These are phyloP conservation scores for Heterodera carotae DNA, from an alignment of 1,140 invertebrate species.

Conservation along the genomic window DNA sequence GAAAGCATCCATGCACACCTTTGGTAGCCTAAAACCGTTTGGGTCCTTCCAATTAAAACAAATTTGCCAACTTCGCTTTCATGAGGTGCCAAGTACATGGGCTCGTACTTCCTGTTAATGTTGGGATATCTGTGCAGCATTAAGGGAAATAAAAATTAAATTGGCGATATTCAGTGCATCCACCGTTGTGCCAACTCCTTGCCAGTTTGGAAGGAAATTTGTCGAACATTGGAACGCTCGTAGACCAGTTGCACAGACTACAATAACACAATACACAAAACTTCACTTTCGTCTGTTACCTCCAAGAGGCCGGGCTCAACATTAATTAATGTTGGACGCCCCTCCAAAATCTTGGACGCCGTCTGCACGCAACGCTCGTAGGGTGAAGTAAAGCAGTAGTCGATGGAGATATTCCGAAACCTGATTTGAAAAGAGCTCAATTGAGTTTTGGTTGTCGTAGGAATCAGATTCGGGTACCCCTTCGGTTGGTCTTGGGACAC, in stretches of 20 bases:
- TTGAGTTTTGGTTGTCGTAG: neutral
- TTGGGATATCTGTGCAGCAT: neutral
- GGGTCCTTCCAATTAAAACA: neutral
- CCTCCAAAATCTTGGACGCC: constrained; percentile 19
- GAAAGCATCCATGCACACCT: neutral
- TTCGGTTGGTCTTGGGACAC: too few relatives aligned
- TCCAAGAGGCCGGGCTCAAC: constrained; percentile 31
- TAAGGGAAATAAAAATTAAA: neutral
- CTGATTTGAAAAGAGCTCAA: neutral
- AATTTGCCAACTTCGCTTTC: neutral
- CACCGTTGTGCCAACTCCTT: neutral
- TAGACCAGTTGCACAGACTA: neutral
- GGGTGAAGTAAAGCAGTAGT: constrained; percentile 29
- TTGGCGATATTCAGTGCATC: neutral
- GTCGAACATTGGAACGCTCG: neutral
- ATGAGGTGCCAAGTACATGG: constrained; percentile 4
- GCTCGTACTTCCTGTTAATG: neutral
- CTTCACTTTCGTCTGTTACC: neutral
- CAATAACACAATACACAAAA: neutral
- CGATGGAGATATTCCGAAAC: constrained; percentile 16
- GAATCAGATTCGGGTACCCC: too few relatives aligned
- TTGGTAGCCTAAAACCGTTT: neutral
- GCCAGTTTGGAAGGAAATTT: neutral
- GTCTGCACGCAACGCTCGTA: constrained; percentile 24
- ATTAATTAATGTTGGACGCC: constrained; percentile 5